These are phyloP conservation scores for Drosophila gaucha DNA, from an alignment of 2,888 invertebrate genomes.

Conservation along the genomic window DNA sequence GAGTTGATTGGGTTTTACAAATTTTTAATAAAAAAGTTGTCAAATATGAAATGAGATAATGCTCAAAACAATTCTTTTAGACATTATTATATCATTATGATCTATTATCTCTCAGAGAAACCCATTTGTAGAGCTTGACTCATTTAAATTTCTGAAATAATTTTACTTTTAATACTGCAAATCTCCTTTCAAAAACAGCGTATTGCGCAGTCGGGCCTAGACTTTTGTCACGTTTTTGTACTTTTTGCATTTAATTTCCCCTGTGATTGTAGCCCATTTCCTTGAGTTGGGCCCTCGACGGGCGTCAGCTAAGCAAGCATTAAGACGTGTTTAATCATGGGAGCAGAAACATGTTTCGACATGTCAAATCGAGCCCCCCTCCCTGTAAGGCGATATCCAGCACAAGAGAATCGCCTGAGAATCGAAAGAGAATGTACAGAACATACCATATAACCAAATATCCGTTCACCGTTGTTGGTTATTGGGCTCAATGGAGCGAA, in stretches of 20 bases:
- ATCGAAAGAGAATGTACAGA: slow-evolving; percentile 17
- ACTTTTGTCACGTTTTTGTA: background rate
- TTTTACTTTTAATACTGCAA: too few relatives aligned
- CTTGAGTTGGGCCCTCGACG: slow-evolving; percentile 44
- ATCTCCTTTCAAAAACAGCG: background rate
- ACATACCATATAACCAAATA: slow-evolving; percentile 41
- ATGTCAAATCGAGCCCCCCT: slow-evolving; percentile 41
- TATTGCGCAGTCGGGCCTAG: background rate
- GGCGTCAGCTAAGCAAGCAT: slow-evolving; percentile 47
- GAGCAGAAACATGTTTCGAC: slow-evolving; percentile 39
- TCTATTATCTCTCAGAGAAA: too few relatives aligned
- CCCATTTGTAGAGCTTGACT: too few relatives aligned
- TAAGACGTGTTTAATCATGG: slow-evolving; percentile 64
- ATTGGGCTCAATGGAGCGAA: slow-evolving; percentile 41
- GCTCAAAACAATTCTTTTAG: too few relatives aligned
- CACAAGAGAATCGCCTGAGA: slow-evolving; percentile 14
- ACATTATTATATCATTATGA: too few relatives aligned
- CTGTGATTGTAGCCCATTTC: slow-evolving; percentile 49
- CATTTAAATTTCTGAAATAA: too few relatives aligned
- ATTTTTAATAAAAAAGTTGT: too few relatives aligned
- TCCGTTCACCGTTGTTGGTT: slow-evolving; percentile 16
- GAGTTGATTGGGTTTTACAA: background rate
- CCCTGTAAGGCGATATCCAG: slow-evolving; percentile 40
- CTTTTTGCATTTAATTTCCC: slow-evolving; percentile 64
- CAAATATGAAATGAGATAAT: too few relatives aligned